phyloP scores from a whole-genome alignment of 2,797 vertebrate species.

The Adrianichthys oophorus region DNA sequence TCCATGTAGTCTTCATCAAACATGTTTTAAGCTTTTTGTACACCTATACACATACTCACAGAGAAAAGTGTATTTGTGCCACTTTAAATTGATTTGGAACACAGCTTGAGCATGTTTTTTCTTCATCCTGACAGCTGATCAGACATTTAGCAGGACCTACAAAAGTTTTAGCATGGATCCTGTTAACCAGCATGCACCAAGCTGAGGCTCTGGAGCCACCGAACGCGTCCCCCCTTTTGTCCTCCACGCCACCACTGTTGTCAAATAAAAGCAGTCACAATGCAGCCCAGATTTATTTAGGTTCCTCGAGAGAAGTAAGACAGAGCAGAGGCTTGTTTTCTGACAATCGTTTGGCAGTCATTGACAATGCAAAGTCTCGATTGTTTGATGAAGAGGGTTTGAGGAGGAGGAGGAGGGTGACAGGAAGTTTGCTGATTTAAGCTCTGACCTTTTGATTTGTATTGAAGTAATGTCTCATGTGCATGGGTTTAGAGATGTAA shows the following conservation, averaged over 20 bases:
- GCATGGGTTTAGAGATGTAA: constrained; percentile 60
- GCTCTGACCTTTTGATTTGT: constrained; percentile 47
- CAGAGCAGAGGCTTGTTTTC: neutral
- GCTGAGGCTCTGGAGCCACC: constrained; percentile 1
- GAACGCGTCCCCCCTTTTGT: neutral
- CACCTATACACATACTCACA: too few relatives aligned
- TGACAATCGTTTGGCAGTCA: constrained; percentile 56
- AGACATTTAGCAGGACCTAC: constrained; percentile 1
- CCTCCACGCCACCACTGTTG: neutral
- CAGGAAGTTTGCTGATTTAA: constrained; percentile 26
- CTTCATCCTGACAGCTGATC: neutral
- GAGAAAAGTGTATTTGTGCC: too few relatives aligned
- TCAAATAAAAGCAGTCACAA: constrained; percentile 2
- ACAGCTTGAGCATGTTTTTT: neutral
- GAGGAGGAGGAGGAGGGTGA: constrained; percentile 8
- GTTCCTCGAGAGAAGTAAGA: constrained; percentile 11
- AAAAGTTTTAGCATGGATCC: constrained; percentile 1
- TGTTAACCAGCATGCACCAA: constrained; percentile 12
- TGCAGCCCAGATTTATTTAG: constrained; percentile 6
- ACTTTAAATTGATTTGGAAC: too few relatives aligned
- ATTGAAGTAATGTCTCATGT: constrained; percentile 49
- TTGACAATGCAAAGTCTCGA: constrained; percentile 24
- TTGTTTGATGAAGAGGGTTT: constrained; percentile 7
- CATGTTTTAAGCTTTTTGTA: too few relatives aligned
- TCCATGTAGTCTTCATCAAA: too few relatives aligned